These are phyloP conservation scores for Larimichthys crocea DNA, from an alignment of 2,113 vertebrate genomes.

Conservation along the genomic window DNA sequence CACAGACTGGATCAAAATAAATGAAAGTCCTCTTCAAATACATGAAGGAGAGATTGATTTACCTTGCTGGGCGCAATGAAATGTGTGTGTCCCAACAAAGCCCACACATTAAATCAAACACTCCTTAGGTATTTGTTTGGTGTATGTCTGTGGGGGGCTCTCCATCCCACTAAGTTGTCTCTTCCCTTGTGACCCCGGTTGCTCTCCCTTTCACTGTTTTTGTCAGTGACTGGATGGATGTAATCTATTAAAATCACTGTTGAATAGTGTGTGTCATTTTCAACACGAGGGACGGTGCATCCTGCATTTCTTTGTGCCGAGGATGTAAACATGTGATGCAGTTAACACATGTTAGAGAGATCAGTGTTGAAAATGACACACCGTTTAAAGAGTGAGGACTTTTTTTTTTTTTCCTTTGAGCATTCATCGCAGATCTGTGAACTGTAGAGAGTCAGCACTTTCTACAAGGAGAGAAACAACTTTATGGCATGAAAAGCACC, in stretches of 20 bases:
- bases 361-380: conserved; percentile 57
- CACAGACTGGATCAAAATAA: conserved; percentile 79
- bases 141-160: conserved; percentile 71
- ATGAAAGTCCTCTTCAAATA: conserved; percentile 75
- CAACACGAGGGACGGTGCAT: conserved; percentile 27
- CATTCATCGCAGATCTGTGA: conserved; percentile 49
- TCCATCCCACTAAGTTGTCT: conserved; percentile 70
- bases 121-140: conserved; percentile 77
- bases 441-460: conserved; percentile 38
- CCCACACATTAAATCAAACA: conserved; percentile 69
- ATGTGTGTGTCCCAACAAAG: conserved; percentile 16
- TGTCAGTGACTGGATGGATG: conserved; percentile 46
- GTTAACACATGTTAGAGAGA: conserved; percentile 25
- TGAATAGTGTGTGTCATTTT: conserved; percentile 54
- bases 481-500: conserved; percentile 77
- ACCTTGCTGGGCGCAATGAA: conserved; percentile 49
- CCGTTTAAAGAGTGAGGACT: conserved; percentile 23
- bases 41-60: conserved; percentile 76
- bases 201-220: conserved; percentile 49
- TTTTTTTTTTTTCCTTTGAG: background rate
- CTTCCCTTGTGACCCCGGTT: conserved; percentile 48
- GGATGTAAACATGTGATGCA: conserved; percentile 22
- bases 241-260: conserved; percentile 16
- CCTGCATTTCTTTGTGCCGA: conserved; percentile 7
- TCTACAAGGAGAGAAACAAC: conserved; percentile 58